Conservation (phyloP, 2,797 vertebrate species). For the Sphaeramia orbicularis region DNA sequence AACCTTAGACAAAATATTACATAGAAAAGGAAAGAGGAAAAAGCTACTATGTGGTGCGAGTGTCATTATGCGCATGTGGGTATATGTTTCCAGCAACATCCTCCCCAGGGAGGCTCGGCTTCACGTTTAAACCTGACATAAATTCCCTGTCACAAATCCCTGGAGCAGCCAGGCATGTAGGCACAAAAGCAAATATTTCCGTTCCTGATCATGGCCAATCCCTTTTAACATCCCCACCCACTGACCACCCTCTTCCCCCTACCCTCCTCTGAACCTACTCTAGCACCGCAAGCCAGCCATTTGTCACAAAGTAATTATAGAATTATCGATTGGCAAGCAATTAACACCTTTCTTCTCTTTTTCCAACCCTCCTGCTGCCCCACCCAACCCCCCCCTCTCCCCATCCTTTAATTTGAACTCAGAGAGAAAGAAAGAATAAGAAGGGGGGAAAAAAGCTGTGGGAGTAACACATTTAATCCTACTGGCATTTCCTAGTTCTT, state of each 20-base stretch:
- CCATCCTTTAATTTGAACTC: slow-evolving; percentile 86
- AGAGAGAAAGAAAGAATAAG: slow-evolving; percentile 70
- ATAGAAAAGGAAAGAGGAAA: slow-evolving; percentile 12
- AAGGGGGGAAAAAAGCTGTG: slow-evolving; percentile 52
- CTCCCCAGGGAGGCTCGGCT: slow-evolving; percentile 51
- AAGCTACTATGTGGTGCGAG: slow-evolving; percentile 36
- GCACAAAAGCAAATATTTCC: slow-evolving; percentile 90
- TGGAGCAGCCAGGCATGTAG: slow-evolving; percentile 79
- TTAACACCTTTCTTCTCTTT: slow-evolving; percentile 85
- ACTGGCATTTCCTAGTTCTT: slow-evolving; percentile 81
- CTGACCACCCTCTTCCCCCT: slow-evolving; percentile 64
- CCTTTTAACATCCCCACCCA: slow-evolving; percentile 80
- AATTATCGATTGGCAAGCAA: slow-evolving; percentile 90
- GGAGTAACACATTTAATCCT: slow-evolving; percentile 86
- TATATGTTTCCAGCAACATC: slow-evolving; percentile 21
- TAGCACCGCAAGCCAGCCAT: slow-evolving; percentile 84
- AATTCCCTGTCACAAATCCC: slow-evolving; percentile 85
- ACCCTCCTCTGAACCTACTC: slow-evolving; percentile 68
- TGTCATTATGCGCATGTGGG: slow-evolving; percentile 50
- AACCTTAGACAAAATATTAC: slow-evolving; percentile 36
- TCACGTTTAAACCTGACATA: slow-evolving; percentile 84
- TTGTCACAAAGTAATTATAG: slow-evolving; percentile 92
- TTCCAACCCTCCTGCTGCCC: slow-evolving; percentile 54
- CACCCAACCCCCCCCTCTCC: slow-evolving; percentile 25
- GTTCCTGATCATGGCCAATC: slow-evolving; percentile 83